These are phyloP conservation scores for Hemibagrus guttatus DNA, from an alignment of 2,797 vertebrate species.

Conservation along the genomic window DNA sequence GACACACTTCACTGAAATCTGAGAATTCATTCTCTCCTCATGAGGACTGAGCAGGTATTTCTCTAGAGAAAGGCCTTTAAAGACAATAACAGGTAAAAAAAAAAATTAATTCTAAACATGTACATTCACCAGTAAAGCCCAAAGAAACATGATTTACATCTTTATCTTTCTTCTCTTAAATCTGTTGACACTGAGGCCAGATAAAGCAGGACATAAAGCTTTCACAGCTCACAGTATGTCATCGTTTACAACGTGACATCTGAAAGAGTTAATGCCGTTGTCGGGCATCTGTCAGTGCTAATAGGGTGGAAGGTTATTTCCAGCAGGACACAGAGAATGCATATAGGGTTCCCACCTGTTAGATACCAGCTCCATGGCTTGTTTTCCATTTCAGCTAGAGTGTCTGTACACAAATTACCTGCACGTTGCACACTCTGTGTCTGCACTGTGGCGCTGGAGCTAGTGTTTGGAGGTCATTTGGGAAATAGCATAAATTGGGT, in stretches of 20 bases:
- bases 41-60: not conserved
- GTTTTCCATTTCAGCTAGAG: conserved; percentile 51
- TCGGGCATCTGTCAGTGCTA: conserved; percentile 42
- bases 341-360: conserved; percentile 43
- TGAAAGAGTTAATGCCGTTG: conserved; percentile 30
- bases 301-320: conserved; percentile 53
- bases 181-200: not conserved
- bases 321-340: conserved; percentile 36
- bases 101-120: not conserved
- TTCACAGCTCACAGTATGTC: not conserved
- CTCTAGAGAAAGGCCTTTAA: not conserved
- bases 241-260: not conserved
- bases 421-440: not conserved
- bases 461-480: conserved; percentile 39
- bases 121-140: too few relatives aligned
- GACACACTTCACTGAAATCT: not conserved
- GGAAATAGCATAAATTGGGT: conserved; percentile 28
- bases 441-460: not conserved
- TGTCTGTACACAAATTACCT: conserved; percentile 52
- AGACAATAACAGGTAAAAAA: not conserved
- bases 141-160: not conserved
- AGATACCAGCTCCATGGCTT: conserved; percentile 30
- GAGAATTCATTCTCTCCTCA: not conserved
- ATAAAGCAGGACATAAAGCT: not conserved
- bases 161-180: not conserved